phyloP scores from a whole-genome alignment of 2,113 vertebrate species.

The Sitta europaea region DNA sequence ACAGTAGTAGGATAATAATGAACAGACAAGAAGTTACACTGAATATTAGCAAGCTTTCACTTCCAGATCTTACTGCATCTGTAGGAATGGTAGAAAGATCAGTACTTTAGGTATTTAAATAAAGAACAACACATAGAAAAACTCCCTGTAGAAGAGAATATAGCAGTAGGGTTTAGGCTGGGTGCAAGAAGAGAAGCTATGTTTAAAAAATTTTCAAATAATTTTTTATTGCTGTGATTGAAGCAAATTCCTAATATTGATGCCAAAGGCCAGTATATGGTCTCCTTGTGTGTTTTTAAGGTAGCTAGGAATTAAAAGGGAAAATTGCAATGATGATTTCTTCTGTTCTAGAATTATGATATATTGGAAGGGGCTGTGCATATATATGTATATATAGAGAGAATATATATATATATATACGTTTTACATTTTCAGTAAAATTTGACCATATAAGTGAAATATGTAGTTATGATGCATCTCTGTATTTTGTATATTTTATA shows the following conservation, averaged over 20 bases:
- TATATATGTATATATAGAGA: background rate
- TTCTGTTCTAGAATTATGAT: background rate
- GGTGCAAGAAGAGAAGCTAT: background rate
- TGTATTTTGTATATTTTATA: background rate
- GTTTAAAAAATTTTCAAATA: background rate
- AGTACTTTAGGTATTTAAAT: background rate
- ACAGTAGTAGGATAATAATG: background rate
- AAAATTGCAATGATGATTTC: background rate
- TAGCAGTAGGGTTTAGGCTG: background rate
- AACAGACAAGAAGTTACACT: background rate
- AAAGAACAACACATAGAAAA: background rate
- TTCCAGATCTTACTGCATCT: background rate
- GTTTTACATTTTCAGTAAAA: background rate
- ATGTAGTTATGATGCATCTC: background rate
- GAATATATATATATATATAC: background rate
- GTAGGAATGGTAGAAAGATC: background rate
- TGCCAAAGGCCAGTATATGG: constrained; percentile 45
- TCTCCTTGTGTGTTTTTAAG: constrained; percentile 4
- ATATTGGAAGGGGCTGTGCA: background rate
- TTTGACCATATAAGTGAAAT: background rate
- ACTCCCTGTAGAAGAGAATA: background rate
- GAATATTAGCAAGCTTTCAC: background rate
- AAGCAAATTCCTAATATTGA: background rate
- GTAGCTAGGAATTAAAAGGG: background rate
- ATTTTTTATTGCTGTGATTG: background rate